Conservation (phyloP, 2,888 invertebrate species). For the Plagodis pulveraria region DNA sequence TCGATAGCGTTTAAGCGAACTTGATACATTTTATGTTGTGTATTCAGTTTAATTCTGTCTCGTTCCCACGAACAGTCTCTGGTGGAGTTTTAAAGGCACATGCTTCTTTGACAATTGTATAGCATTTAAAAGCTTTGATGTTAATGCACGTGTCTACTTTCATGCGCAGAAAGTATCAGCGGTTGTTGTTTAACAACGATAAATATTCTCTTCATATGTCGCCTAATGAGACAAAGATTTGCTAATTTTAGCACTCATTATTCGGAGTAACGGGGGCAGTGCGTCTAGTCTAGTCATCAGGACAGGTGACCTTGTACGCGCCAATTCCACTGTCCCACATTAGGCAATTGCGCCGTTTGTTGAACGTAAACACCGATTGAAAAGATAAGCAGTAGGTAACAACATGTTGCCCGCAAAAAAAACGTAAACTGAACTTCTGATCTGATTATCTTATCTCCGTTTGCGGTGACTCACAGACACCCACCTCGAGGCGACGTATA, state of each 20-base stretch:
- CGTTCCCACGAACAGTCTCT: no score
- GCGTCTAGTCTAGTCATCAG: conserved; percentile 41
- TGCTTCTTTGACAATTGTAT: no score
- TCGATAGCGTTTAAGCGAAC: no score
- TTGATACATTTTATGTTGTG: no score
- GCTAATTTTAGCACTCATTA: conserved; percentile 32
- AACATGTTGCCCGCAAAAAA: conserved; percentile 41
- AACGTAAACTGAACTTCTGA: conserved; percentile 35
- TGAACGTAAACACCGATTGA: conserved; percentile 45
- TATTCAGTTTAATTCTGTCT: no score
- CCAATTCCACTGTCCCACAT: conserved; percentile 52
- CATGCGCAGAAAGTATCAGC: no score
- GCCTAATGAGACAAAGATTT: conserved; percentile 10
- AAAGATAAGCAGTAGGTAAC: background rate
- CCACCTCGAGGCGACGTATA: conserved; percentile 49
- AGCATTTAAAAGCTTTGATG: no score
- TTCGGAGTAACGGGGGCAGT: conserved; percentile 21
- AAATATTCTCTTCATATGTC: no score
- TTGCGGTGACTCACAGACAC: conserved; percentile 49
- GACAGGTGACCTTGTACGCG: conserved; percentile 49
- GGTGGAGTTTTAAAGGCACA: no score
- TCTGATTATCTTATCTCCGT: conserved; percentile 49
- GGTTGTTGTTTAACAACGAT: no score
- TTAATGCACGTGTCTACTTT: no score
- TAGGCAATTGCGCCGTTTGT: conserved; percentile 41